Evolutionary conservation across 2,888 invertebrate species (phyloP).

Genomic region (Patella pellucida): DNA sequence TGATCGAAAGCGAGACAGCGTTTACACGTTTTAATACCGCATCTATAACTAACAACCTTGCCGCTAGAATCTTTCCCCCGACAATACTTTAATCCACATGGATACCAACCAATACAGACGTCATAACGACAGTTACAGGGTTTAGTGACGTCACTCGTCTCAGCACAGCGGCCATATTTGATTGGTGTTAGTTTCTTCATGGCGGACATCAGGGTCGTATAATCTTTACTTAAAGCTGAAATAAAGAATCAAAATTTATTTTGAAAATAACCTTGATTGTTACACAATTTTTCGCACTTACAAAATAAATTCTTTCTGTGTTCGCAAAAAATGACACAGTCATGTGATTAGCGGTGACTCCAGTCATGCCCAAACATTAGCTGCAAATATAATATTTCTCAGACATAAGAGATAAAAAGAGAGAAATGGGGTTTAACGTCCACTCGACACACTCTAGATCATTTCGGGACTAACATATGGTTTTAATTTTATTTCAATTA

Average conservation of each 20-base stretch:
- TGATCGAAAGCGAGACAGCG: constrained; percentile 90
- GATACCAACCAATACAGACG: constrained; percentile 94
- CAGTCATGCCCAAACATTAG: too few relatives aligned
- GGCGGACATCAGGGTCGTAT: constrained; percentile 74
- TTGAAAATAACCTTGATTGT: background rate
- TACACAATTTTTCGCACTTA: background rate
- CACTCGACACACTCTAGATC: too few relatives aligned
- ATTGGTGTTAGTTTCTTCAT: constrained; percentile 79
- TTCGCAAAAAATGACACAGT: too few relatives aligned
- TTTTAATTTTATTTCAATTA: too few relatives aligned
- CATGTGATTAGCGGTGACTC: too few relatives aligned
- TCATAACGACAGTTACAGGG: constrained; percentile 89
- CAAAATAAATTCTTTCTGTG: too few relatives aligned
- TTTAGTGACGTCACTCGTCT: constrained; percentile 50
- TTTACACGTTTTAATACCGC: constrained; percentile 95
- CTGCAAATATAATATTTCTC: too few relatives aligned
- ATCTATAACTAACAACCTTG: constrained; percentile 83
- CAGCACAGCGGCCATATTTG: constrained; percentile 68
- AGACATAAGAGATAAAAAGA: too few relatives aligned
- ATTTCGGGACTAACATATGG: too few relatives aligned
- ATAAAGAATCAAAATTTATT: constrained; percentile 72
- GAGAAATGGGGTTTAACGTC: too few relatives aligned
- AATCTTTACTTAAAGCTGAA: constrained; percentile 63
- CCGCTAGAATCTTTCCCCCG: constrained; percentile 81
- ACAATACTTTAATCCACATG: constrained; percentile 95